Evolutionary conservation across 1,140 invertebrate species (phyloP), one percentile per base, ranked within the genome.

Genomic region (Plutomurus gul): DNA sequence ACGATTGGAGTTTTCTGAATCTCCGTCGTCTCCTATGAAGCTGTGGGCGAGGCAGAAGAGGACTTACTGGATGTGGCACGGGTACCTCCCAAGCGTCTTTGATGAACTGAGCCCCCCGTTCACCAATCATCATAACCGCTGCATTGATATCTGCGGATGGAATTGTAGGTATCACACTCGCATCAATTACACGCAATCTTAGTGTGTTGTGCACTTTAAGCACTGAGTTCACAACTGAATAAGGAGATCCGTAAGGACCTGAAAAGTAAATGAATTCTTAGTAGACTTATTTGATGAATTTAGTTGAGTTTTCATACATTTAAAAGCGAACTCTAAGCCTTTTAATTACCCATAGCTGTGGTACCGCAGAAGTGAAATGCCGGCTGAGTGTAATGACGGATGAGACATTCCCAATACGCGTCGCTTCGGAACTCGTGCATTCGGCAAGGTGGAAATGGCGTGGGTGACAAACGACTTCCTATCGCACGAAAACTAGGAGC

Each of bases 341-440:
- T n/a, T n/a, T 43, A 43, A 43, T 43, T 43, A 43, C 39, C 60
- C 22, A 51, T 51, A 13, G 49, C 10, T 13, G 20, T 20, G 49
- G 72, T 74, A 30, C 72, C 72, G 20, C 22, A 25, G n/a, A 16
- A 74, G 11, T 74, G 4, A 6, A 47, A 22, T 3, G 13, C 20
- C n/a, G 72, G 27, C 4, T 47, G 40, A 4, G 70, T 43, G 13
- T 40, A 72, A 25, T 72, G 70, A 2, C 36, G 36, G 11, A 51
- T 37, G 3, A 36, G 39, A 84, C 95, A 96, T 84, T 94, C 94
- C 88, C 94, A 92, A 84, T 95, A 96, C 4, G 89, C 89, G 80
- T 96, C 93, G 1, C 91, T 91, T 16, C 89, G 90, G 84, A 94
- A 94, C 80, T 89, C 88, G 30, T 90, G 87, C 47, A 92, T 88